Base-by-base conservation (phyloP, 1,140 invertebrate species). In the Antheraea pernyi region DNA sequence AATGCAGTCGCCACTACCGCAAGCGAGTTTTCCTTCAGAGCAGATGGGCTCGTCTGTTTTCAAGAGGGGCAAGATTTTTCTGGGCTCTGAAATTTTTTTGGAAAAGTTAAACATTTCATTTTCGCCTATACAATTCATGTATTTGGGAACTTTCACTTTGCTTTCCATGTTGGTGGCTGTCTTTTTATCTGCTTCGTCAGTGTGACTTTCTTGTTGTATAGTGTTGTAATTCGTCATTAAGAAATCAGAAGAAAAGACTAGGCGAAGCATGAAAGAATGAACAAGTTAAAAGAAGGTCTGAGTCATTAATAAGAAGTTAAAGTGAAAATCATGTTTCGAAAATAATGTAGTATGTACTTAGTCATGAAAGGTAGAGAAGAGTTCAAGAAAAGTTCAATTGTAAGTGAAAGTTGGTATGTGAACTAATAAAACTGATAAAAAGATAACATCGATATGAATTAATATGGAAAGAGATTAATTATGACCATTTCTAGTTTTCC, bases 1-100 rank as follows among this genome's bases (percentile, higher is more conserved):
- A 36, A 98, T 94, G 91, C 97, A 98, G 79, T 98, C 97, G 73
- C 97, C 96, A 89, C 97, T 97, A 69, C 97, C 97, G 85, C 97
- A 98, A 59, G 97, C 96, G 30, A 98, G 90, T 94, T 98, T 97
- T 48, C 96, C 97, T 80, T 97, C 96, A 8, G 96, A 95, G 81
- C 97, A 98, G 73, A 98, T 94, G 62, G 97, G 97, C 89, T 98
- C 97, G 85, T 98, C 97, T 53, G 97, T 98, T 91, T 97, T 97
- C 76, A 98, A 89, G 77, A 97, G 97, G 61, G 97, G 97, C 80
- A 97, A 92, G 60, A 97, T 94, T 92, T 98, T 98, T 79, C 97
- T 94, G 30, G 97, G 97, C 91, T 98, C 98, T 98, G 93, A 74
- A 88, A 91, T 62, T 68, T 19, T 13, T 53, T 53, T n/a, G 6